Percentiles rank a stretch among this genome's conserved stretches.
Conservation (phyloP, 2,888 invertebrate species). For the Phytoseiulus persimilis region DNA sequence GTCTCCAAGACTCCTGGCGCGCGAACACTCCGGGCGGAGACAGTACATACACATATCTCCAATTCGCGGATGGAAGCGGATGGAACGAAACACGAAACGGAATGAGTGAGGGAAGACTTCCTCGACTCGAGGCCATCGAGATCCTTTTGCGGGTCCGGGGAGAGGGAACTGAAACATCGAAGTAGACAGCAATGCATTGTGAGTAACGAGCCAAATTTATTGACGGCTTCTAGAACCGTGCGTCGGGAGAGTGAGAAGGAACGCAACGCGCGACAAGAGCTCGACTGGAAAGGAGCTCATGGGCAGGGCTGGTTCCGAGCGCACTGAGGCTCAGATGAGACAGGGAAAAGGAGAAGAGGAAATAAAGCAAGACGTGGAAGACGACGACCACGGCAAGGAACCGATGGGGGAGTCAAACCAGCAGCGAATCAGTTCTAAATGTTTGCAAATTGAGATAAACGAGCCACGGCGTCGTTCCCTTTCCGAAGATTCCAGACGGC, state of each 20-base stretch:
- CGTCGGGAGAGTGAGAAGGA: background rate
- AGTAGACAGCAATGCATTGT: background rate
- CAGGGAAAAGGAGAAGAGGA: background rate
- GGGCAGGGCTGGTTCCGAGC: too few species aligned
- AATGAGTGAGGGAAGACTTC: background rate
- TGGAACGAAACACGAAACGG: background rate
- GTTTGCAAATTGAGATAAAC: constrained; percentile 35
- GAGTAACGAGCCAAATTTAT: background rate
- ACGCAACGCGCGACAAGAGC: background rate
- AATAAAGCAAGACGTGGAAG: background rate
- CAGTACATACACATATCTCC: too few species aligned
- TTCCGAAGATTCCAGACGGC: background rate
- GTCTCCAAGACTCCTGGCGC: too few species aligned
- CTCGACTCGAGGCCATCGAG: background rate
- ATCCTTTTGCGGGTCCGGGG: background rate
- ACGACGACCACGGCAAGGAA: background rate
- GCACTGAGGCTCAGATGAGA: too few species aligned
- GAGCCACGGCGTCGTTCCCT: background rate
- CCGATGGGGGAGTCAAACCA: background rate
- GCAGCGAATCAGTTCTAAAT: constrained; percentile 20
- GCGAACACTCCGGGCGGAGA: too few species aligned
- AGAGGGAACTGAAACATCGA: background rate
- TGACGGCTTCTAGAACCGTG: background rate
- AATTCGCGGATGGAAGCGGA: too few species aligned
- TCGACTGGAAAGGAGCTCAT: background rate